A percentile compares a stretch with the other conserved stretches of the same genome.
These are phyloP conservation scores for Chirona hameri DNA, from an alignment of 2,888 invertebrate species.

Conservation along the genomic window DNA sequence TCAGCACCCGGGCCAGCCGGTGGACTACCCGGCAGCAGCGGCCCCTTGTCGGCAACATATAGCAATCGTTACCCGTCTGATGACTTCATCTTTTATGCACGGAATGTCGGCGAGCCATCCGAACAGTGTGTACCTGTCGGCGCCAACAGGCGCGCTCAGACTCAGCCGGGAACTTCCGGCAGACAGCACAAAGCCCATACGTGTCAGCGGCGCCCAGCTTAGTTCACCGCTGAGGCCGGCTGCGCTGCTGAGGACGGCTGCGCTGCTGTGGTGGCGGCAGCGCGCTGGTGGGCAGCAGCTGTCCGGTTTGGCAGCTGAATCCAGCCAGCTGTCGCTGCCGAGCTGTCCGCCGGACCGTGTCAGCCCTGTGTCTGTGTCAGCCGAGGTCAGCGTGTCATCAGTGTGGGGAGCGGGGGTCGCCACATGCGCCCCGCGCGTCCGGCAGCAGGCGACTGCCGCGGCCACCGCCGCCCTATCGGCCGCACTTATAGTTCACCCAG, in stretches of 20 bases:
- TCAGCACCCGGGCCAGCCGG: no score
- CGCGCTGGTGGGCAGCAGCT: background rate
- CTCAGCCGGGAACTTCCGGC: background rate
- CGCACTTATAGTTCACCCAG: background rate
- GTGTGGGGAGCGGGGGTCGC: background rate
- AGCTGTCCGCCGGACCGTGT: no score
- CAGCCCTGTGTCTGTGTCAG: background rate
- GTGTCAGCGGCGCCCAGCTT: background rate
- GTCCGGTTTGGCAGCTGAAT: background rate
- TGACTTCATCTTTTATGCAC: conserved; percentile 22
- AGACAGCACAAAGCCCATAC: background rate
- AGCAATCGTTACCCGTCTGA: conserved; percentile 5
- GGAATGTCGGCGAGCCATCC: background rate
- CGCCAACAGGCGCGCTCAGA: background rate
- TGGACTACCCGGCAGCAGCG: background rate
- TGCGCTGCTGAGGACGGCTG: background rate
- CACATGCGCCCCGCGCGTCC: background rate
- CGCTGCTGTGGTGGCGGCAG: background rate
- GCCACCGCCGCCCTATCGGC: background rate
- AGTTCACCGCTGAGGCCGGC: no score
- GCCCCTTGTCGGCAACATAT: background rate
- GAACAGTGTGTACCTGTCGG: background rate
- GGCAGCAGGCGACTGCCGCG: background rate
- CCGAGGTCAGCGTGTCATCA: background rate
- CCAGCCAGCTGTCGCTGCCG: background rate